These are phyloP conservation scores for Volucella inflata DNA, from an alignment of 2,888 invertebrate genomes.

Conservation along the genomic window DNA sequence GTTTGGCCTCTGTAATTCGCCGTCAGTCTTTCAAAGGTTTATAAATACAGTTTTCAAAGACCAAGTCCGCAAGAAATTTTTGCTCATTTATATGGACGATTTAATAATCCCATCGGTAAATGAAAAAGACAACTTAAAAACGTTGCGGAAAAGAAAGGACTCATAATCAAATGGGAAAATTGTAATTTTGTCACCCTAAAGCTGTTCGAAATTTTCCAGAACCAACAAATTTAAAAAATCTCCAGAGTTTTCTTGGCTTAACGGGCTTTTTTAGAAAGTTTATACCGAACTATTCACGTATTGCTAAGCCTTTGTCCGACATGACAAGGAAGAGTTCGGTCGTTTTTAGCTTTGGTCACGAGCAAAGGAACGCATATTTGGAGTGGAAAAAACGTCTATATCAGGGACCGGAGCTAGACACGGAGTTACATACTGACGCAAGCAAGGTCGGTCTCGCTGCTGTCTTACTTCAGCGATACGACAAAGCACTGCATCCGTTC, in stretches of 20 bases:
- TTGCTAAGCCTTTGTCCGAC: constrained; percentile 34
- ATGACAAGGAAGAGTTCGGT: constrained; percentile 20
- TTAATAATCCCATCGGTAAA: constrained; percentile 8
- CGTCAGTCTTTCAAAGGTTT: background rate
- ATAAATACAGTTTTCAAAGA: background rate
- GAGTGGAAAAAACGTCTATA: constrained; percentile 33
- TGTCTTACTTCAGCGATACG: constrained; percentile 76
- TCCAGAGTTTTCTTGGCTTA: constrained; percentile 27
- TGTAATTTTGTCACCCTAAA: constrained; percentile 12
- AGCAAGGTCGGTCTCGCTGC: constrained; percentile 77
- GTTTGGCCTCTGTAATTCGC: constrained; percentile 6
- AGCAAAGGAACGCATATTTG: constrained; percentile 77
- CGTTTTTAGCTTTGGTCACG: constrained; percentile 63
- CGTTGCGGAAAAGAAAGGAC: background rate
- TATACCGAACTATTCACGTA: constrained; percentile 14
- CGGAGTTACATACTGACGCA: constrained; percentile 78
- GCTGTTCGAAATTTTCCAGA: constrained; percentile 43
- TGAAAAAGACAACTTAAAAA: background rate
- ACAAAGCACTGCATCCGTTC: constrained; percentile 75
- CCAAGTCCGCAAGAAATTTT: background rate
- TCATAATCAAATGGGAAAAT: constrained; percentile 30
- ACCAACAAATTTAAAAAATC: constrained; percentile 27
- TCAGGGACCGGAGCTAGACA: constrained; percentile 58
- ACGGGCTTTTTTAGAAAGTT: constrained; percentile 34
- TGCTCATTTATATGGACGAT: constrained; percentile 13